Evolutionary conservation across 1,140 invertebrate genomes (phyloP).

Genomic region (Hypothenemus hampei): DNA sequence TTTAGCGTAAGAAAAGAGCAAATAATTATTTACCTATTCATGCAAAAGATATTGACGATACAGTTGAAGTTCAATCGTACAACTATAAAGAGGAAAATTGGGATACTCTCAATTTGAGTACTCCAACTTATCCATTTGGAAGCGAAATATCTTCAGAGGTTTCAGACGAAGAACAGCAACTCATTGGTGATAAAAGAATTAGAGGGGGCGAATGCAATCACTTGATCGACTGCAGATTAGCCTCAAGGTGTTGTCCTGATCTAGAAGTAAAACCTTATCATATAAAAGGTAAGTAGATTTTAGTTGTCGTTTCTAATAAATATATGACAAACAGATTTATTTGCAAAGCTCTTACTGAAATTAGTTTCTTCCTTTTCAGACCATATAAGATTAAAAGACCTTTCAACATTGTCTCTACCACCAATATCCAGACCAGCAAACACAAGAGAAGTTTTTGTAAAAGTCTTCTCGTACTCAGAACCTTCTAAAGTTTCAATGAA

Average conservation of each 20-base stretch:
- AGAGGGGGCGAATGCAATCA: conserved; percentile 18
- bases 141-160: conserved; percentile 4
- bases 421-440: conserved; percentile 13
- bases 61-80: conserved; percentile 2
- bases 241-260: not conserved
- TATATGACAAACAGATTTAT: too few species aligned
- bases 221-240: conserved; percentile 2
- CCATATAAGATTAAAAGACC: conserved; percentile 6
- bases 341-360: too few species aligned
- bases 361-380: conserved; percentile 5
- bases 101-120: conserved; percentile 5
- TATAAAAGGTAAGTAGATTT: conserved; percentile 19
- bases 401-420: conserved; percentile 14
- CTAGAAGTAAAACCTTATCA: conserved; percentile 4
- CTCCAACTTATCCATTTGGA: conserved; percentile 17
- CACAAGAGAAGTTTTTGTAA: not conserved
- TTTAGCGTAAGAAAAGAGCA: conserved; percentile 18
- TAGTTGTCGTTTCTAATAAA: not conserved
- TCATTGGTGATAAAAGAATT: conserved; percentile 9
- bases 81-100: conserved; percentile 12
- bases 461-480: conserved; percentile 1
- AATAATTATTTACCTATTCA: conserved; percentile 9
- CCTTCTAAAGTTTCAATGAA: conserved; percentile 10
- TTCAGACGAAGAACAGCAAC: conserved; percentile 11
- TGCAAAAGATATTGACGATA: conserved; percentile 4